Evolutionary conservation across 2,888 invertebrate genomes (phyloP).

Genomic region (Platycnemis pennipes): DNA sequence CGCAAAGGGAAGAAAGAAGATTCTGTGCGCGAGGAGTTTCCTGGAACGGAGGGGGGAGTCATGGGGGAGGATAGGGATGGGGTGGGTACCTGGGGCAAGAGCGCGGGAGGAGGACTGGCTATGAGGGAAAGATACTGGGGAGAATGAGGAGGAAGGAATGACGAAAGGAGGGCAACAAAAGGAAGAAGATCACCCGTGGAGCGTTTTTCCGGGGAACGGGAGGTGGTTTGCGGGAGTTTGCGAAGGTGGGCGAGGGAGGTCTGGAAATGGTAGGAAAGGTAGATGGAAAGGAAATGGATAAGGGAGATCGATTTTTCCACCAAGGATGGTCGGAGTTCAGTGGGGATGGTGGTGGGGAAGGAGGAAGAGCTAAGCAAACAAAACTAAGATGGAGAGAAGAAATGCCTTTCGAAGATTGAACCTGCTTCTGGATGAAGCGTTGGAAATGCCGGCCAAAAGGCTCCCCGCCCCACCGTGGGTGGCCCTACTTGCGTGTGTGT

Average conservation of each 20-base stretch:
- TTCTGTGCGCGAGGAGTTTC: not conserved
- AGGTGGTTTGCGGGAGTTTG: not conserved
- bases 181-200: not conserved
- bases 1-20: not conserved
- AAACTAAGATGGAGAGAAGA: constrained; percentile 22
- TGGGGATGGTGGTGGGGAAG: not conserved
- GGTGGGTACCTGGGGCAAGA: not conserved
- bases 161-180: not conserved
- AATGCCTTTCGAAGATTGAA: constrained; percentile 59
- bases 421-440: constrained; percentile 48
- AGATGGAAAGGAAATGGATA: not conserved
- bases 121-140: not conserved
- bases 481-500: not conserved
- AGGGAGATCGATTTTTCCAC: not conserved
- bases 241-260: not conserved
- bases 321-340: not conserved
- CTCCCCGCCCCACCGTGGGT: not conserved
- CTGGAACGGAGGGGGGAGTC: not conserved
- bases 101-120: not conserved
- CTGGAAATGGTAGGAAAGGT: not conserved
- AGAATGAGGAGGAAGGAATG: not conserved
- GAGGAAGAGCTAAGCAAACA: constrained; percentile 54
- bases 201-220: not conserved
- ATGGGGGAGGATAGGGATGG: not conserved
- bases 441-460: constrained; percentile 13